Evolutionary conservation across 1,140 invertebrate species (phyloP).

Genomic region (Lasioglossum baleicum): DNA sequence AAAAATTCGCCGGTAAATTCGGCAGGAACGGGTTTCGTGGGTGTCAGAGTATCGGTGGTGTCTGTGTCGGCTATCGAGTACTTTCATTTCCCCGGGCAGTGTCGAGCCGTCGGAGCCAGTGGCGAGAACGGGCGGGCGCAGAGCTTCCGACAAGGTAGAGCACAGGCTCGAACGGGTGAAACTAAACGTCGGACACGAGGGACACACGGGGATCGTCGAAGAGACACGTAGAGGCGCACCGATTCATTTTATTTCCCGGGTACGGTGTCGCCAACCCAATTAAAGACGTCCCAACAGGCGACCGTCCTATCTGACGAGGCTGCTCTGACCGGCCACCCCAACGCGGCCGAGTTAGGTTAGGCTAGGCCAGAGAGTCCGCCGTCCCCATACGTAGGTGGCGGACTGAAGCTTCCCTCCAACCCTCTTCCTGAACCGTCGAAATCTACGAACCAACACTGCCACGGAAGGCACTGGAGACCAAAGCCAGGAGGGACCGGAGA

Average conservation of each 20-base stretch:
- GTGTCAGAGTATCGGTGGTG: background rate
- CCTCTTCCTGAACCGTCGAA: conserved; percentile 47
- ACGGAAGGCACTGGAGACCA: conserved; percentile 70
- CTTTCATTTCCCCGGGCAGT: background rate
- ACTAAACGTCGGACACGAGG: conserved; percentile 18
- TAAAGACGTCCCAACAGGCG: conserved; percentile 78
- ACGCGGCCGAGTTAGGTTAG: conserved; percentile 23
- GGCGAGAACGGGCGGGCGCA: background rate
- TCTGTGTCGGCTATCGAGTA: background rate
- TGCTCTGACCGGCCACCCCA: conserved; percentile 28
- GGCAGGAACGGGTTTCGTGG: no score
- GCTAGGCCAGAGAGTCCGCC: background rate
- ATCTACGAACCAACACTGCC: conserved; percentile 66
- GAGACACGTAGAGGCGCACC: conserved; percentile 46
- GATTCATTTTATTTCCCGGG: conserved; percentile 72
- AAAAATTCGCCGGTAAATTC: background rate
- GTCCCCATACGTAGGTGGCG: conserved; percentile 48
- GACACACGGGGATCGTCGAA: conserved; percentile 3
- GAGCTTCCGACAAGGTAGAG: background rate
- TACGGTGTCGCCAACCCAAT: conserved; percentile 77
- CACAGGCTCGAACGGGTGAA: conserved; percentile 4
- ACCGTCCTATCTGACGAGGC: conserved; percentile 63
- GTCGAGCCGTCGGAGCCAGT: background rate
- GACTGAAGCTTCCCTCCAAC: conserved; percentile 35
- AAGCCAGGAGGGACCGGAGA: conserved; percentile 45